phyloP scores from a whole-genome alignment of 2,888 invertebrate species.

The Netelia virgata region DNA sequence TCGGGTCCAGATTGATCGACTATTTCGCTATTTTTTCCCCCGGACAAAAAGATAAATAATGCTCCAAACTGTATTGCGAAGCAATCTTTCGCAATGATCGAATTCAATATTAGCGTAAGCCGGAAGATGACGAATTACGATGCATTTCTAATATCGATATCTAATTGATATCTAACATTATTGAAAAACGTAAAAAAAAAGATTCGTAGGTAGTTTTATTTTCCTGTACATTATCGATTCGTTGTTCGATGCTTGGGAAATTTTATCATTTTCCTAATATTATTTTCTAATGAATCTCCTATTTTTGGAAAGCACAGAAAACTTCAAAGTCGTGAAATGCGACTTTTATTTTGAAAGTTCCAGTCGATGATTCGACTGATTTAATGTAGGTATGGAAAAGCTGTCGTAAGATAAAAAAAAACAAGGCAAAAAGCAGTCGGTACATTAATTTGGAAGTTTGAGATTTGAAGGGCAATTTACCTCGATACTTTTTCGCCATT shows the following conservation, averaged over 20 bases:
- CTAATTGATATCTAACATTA: too few species aligned
- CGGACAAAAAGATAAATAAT: constrained; percentile 33
- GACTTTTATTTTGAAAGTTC: too few species aligned
- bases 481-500: not conserved
- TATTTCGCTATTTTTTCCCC: constrained; percentile 63
- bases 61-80: constrained; percentile 11
- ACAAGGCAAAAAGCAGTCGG: not conserved
- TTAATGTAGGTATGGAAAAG: not conserved
- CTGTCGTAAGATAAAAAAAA: not conserved
- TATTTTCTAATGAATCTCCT: too few species aligned
- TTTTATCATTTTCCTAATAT: too few species aligned
- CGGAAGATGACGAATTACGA: not conserved
- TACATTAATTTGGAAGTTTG: not conserved
- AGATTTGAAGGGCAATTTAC: not conserved
- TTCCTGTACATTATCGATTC: too few species aligned
- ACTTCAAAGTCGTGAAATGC: too few species aligned
- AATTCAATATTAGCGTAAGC: not conserved
- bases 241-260: too few species aligned
- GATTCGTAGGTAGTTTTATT: too few species aligned
- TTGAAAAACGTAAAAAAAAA: too few species aligned
- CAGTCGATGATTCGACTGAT: not conserved
- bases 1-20: constrained; percentile 78
- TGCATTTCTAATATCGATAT: not conserved
- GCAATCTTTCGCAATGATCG: not conserved
- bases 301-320: too few species aligned